Base-by-base conservation (phyloP, 2,888 invertebrate genomes). In the Luperina nickerlii region DNA sequence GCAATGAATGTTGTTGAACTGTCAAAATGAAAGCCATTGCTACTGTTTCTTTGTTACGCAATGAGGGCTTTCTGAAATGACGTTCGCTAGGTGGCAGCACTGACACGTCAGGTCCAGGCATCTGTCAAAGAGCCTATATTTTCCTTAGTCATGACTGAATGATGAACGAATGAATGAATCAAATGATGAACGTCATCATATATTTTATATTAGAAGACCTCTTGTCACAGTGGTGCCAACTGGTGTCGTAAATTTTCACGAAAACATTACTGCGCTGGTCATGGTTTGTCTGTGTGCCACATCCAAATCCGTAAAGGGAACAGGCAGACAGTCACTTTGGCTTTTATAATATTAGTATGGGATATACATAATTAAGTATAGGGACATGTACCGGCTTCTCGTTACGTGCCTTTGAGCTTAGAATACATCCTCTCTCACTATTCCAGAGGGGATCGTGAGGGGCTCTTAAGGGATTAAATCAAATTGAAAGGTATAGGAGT, bases 401-500 rank as follows among this genome's bases (percentile, higher is more conserved):
- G 62, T 74, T 79, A 66, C 79, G 32, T 80, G 80, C 74, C 71
- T 84, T 79, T 72, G 67, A 48, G 63, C 67, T 79, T 68, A 60
- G 74, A 68, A 54, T 54, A 51, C 51, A 38, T 77, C 57, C 57
- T 63, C 60, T 38, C 66, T 48, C 51, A 74, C 71, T 80, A 84
- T 79, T 75, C 71, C 63, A 32, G 63, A 57, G 82, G 70, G 70
- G 60, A 54, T 48, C 48, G 70, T 63, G 68, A 79, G 79, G 71
- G 79, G 57, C n/a, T 84, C 84, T 71, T 84, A 83, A 60, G 71
- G 81, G 82, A 81, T 84, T 82, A 76, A 75, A 76, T 76, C 82
- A 85, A 72, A 78, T 83, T 78, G 82, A 74, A 74, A 71, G 83
- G 60, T 60, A 62, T 27, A 48, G 54, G 54, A 32, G 60, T 74